phyloP scores from a whole-genome alignment of 2,797 vertebrate genomes.

The Lindbergichthys nudifrons region DNA sequence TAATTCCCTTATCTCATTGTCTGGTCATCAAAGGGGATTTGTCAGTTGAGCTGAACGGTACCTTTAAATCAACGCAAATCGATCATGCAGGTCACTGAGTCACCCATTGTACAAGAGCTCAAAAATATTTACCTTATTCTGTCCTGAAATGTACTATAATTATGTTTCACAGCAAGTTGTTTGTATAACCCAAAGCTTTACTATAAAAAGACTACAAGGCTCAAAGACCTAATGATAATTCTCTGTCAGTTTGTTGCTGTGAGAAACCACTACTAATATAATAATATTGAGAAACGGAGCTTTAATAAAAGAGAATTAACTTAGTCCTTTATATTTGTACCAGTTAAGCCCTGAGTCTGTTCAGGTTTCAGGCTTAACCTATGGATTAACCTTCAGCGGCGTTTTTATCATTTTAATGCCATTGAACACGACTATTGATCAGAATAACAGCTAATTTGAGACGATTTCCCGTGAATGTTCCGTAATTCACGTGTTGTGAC shows the following conservation, averaged over 20 bases:
- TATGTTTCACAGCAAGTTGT: neutral
- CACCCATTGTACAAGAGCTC: neutral
- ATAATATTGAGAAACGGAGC: neutral
- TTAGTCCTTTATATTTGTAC: neutral
- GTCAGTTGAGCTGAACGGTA: neutral
- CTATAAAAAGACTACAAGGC: neutral
- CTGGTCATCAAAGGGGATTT: slow-evolving; percentile 26
- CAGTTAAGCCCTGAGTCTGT: too few relatives aligned
- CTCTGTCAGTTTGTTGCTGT: neutral
- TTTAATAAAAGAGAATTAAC: neutral
- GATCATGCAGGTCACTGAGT: neutral
- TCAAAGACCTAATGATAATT: neutral
- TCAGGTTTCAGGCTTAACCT: too few relatives aligned
- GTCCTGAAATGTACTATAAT: neutral
- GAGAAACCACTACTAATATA: neutral
- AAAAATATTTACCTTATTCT: neutral
- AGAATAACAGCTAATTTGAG: too few relatives aligned
- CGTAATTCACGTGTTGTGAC: too few relatives aligned
- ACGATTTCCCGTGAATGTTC: too few relatives aligned
- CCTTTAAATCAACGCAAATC: slow-evolving; percentile 7
- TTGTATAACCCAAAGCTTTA: neutral
- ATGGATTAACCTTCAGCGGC: too few relatives aligned
- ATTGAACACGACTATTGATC: too few relatives aligned
- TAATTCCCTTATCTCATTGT: slow-evolving; percentile 36
- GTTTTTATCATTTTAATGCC: too few relatives aligned